phyloP scores from a whole-genome alignment of 1,140 invertebrate species.

The Micrasema minimum region DNA sequence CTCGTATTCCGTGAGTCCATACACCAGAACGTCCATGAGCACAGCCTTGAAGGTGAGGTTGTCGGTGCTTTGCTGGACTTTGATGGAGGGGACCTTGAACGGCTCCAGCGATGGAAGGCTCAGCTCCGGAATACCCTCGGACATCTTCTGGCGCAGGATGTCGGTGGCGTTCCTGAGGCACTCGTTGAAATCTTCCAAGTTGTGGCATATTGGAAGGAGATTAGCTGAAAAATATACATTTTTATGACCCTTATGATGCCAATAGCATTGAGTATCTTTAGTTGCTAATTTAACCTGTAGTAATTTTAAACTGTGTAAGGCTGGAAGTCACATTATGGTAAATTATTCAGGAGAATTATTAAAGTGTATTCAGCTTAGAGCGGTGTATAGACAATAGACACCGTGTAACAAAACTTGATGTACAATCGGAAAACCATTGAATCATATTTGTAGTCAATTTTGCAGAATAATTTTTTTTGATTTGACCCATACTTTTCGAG shows the following conservation, averaged over 20 bases:
- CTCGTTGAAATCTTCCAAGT: slow-evolving; percentile 57
- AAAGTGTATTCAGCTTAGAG: too few relatives aligned
- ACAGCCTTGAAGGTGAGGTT: slow-evolving; percentile 59
- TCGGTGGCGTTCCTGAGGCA: slow-evolving; percentile 58
- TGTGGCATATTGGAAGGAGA: slow-evolving; percentile 58
- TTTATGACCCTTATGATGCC: neutral
- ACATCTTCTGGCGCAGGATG: slow-evolving; percentile 55
- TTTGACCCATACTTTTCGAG: too few relatives aligned
- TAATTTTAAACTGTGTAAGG: neutral
- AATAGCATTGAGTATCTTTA: neutral
- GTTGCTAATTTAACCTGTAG: neutral
- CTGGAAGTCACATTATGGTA: too few relatives aligned
- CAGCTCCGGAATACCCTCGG: slow-evolving; percentile 57
- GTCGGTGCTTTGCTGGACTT: slow-evolving; percentile 45
- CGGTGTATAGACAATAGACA: too few relatives aligned
- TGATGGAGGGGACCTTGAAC: slow-evolving; percentile 48
- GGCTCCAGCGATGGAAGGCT: slow-evolving; percentile 55
- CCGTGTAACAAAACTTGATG: too few relatives aligned
- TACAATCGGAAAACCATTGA: too few relatives aligned
- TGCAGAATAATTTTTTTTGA: too few relatives aligned
- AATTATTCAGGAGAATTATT: too few relatives aligned
- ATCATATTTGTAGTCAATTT: too few relatives aligned
- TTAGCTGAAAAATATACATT: slow-evolving; percentile 59
- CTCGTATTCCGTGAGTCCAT: slow-evolving; percentile 62
- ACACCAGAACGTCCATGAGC: slow-evolving; percentile 56